Evolutionary conservation across 2,888 invertebrate species (phyloP).

Genomic region (Terebella lapidaria): DNA sequence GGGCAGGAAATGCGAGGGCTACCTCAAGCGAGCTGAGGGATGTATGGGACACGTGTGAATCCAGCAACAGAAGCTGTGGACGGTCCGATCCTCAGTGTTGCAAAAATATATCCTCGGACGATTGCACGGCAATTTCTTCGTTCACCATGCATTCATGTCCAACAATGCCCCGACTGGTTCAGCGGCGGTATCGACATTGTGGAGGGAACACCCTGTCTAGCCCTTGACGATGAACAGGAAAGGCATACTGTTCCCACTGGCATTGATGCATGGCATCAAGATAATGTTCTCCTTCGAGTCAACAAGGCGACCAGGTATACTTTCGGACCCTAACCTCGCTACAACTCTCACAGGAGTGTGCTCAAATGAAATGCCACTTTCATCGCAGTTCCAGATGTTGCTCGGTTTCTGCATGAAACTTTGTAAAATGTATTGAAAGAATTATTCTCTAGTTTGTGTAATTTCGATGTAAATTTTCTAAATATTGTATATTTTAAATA

Average conservation of each 20-base stretch:
- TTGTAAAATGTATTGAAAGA: too few relatives aligned
- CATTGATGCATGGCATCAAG: not conserved
- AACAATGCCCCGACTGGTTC: slow-evolving; percentile 20
- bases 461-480: too few relatives aligned
- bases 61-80: slow-evolving; percentile 29
- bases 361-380: not conserved
- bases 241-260: not conserved
- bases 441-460: too few relatives aligned
- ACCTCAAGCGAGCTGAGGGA: slow-evolving; percentile 20
- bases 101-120: slow-evolving; percentile 27
- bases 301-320: not conserved
- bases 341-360: not conserved
- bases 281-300: too few relatives aligned
- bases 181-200: too few relatives aligned
- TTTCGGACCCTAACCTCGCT: not conserved
- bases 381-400: slow-evolving; percentile 1
- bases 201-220: too few relatives aligned
- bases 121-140: slow-evolving; percentile 24
- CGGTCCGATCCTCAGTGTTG: slow-evolving; percentile 24
- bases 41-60: slow-evolving; percentile 28
- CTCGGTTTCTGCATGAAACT: too few relatives aligned
- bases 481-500: too few relatives aligned
- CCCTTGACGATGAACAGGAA: not conserved
- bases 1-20: slow-evolving; percentile 18
- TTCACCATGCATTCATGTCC: slow-evolving; percentile 28